Evolutionary conservation across 2,888 invertebrate genomes (phyloP).

Genomic region (Brachypterus glaber): DNA sequence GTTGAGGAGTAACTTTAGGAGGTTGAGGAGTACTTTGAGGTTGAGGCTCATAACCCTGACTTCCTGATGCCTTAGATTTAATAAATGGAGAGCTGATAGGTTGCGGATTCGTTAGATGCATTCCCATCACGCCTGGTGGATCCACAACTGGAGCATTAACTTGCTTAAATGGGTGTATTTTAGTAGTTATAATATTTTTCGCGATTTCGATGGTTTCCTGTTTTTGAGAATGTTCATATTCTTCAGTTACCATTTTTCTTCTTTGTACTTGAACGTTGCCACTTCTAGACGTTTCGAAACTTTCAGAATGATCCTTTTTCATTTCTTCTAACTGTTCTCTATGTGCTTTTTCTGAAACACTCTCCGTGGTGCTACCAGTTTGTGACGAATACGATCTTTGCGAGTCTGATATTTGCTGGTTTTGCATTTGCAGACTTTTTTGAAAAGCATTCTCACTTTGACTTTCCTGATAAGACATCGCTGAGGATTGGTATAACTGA

Average conservation of each 20-base stretch:
- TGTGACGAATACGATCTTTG: conserved; percentile 17
- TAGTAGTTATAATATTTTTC: conserved; percentile 34
- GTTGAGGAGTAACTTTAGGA: conserved; percentile 1
- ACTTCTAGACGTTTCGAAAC: conserved; percentile 27
- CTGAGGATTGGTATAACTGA: neutral
- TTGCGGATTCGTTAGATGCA: conserved; percentile 36
- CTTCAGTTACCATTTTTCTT: conserved; percentile 55
- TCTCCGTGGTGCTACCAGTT: conserved; percentile 16
- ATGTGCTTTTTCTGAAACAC: conserved; percentile 31
- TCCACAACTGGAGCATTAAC: conserved; percentile 28
- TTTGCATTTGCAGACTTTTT: conserved; percentile 8
- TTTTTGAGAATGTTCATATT: conserved; percentile 56
- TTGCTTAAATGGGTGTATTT: conserved; percentile 27
- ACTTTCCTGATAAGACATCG: neutral
- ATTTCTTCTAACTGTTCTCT: conserved; percentile 28
- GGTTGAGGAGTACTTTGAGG: neutral
- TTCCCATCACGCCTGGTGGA: conserved; percentile 23
- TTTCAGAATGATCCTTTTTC: conserved; percentile 26
- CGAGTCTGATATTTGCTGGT: conserved; percentile 16
- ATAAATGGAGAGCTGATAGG: conserved; percentile 26
- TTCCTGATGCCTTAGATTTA: conserved; percentile 5
- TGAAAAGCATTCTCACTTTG: neutral
- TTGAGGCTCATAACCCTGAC: neutral
- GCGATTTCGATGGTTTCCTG: conserved; percentile 56
- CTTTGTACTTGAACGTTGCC: conserved; percentile 50